A percentile compares a stretch with the other conserved stretches of the same genome.
phyloP scores from a whole-genome alignment of 2,888 invertebrate genomes.

The Caenorhabditis sp. region DNA sequence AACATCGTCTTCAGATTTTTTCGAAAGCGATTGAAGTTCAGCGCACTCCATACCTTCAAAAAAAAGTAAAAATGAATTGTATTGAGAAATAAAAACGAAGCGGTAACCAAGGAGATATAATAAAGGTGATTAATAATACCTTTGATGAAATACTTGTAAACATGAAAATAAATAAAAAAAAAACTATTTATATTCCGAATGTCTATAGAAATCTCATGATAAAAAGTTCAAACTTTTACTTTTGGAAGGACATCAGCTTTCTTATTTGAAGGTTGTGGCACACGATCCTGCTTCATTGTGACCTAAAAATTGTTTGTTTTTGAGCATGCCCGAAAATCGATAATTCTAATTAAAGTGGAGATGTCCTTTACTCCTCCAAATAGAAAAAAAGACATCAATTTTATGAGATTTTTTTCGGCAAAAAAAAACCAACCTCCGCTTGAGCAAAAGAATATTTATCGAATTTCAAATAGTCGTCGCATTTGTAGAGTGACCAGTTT shows the following conservation, averaged over 20 bases:
- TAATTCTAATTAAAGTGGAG: neutral
- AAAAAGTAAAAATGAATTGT: neutral
- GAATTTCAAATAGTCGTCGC: slow-evolving; percentile 65
- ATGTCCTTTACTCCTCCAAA: neutral
- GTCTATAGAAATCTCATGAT: neutral
- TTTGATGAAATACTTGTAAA: neutral
- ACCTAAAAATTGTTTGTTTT: slow-evolving; percentile 35
- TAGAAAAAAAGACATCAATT: neutral
- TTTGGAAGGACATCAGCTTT: slow-evolving; percentile 63
- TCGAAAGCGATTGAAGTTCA: neutral
- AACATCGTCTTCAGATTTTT: neutral
- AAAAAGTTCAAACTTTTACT: slow-evolving; percentile 13
- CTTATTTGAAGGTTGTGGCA: slow-evolving; percentile 64
- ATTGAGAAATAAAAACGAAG: neutral
- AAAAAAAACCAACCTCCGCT: slow-evolving; percentile 50
- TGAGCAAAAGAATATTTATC: slow-evolving; percentile 66
- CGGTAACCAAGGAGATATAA: neutral
- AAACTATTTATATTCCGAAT: neutral
- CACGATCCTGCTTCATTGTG: slow-evolving; percentile 59
- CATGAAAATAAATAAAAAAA: neutral
- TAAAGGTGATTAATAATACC: neutral
- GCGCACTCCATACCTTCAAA: neutral
- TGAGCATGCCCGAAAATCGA: neutral
- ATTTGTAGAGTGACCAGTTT: slow-evolving; percentile 63
- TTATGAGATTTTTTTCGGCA: slow-evolving; percentile 2